Evolutionary conservation across 2,113 vertebrate species (phyloP), one percentile per base, ranked within the genome.

Genomic region (Bubo bubo): DNA sequence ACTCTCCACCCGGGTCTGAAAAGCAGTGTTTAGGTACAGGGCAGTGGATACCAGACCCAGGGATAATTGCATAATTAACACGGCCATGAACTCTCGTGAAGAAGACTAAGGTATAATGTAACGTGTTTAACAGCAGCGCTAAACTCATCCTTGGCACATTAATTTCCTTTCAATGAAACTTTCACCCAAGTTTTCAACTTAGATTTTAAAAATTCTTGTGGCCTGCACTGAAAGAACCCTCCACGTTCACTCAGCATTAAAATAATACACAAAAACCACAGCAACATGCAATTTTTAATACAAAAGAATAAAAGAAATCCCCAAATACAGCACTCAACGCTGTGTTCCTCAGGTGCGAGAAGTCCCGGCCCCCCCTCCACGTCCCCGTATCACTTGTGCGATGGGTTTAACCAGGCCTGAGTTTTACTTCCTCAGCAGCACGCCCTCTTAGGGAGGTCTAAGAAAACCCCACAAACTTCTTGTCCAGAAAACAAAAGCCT

Each of bases 231-330:
- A 5, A 56, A 10, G 43, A 47, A 21, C 24, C 72, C 58, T 12
- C 49, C 16, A 47, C 45, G 1, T 9, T 27, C 58, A 2, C 32
- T 3, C 4, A 13, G 26, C 2, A 0, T 26, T 26, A 8, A 50
- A 75, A 53, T 10, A 19, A 34, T 1, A 2, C 9, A 4, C 0
- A 2, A 16, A 13, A 37, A 28, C 13, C 16, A 1, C 8, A 5
- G 4, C 39, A 7, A 4, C 1, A 2, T 1, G 19, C 8, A 1
- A 7, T 72, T 63, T 58, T 58, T 34, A 6, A 16, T 7, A 6
- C 14, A 34, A 66, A 66, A 45, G 11, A 15, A 24, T 7, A 30
- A 18, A 58, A 39, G 14, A 8, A 35, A 63, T 11, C 30, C 58
- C 58, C 15, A 24, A 79, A 20, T 7, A 41, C 34, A 49, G 58